Conservation (phyloP, 2,113 vertebrate genomes). For the Notarius quadriscutis region DNA sequence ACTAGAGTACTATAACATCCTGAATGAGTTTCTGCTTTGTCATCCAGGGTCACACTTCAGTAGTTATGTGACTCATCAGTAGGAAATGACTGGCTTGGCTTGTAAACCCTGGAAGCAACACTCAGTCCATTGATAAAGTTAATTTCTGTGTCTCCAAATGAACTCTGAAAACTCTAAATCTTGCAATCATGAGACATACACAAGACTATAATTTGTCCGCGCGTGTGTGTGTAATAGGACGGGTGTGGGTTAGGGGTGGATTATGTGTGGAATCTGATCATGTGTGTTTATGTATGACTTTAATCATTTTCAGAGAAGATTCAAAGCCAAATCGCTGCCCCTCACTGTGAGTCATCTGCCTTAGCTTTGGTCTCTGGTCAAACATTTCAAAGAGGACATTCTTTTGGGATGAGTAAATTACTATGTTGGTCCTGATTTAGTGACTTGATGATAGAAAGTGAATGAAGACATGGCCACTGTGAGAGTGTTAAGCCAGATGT, state of each 20-base stretch:
- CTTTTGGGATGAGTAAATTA: not conserved
- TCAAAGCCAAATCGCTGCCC: not conserved
- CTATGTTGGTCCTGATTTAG: not conserved
- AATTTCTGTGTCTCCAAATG: slow-evolving; percentile 5
- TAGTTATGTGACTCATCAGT: slow-evolving; percentile 8
- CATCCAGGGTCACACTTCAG: not conserved
- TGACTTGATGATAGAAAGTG: slow-evolving; percentile 22
- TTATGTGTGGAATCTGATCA: not conserved
- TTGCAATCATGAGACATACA: slow-evolving; percentile 15
- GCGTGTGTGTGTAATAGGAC: not conserved
- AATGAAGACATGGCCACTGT: slow-evolving; percentile 5
- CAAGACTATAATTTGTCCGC: not conserved
- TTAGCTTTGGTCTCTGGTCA: not conserved
- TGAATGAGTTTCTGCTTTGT: slow-evolving; percentile 16
- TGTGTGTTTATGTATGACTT: not conserved
- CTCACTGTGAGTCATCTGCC: not conserved
- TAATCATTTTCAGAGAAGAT: slow-evolving; percentile 8
- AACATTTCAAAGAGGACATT: not conserved
- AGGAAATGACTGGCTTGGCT: slow-evolving; percentile 10
- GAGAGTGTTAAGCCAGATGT: slow-evolving; percentile 24
- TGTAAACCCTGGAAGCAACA: not conserved
- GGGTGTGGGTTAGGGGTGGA: not conserved
- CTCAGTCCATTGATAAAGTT: not conserved
- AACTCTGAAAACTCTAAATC: not conserved
- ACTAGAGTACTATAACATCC: not conserved